These are phyloP conservation scores for Actinostola sp. DNA, from an alignment of 92 coral and sea anemone species.

Conservation along the genomic window DNA sequence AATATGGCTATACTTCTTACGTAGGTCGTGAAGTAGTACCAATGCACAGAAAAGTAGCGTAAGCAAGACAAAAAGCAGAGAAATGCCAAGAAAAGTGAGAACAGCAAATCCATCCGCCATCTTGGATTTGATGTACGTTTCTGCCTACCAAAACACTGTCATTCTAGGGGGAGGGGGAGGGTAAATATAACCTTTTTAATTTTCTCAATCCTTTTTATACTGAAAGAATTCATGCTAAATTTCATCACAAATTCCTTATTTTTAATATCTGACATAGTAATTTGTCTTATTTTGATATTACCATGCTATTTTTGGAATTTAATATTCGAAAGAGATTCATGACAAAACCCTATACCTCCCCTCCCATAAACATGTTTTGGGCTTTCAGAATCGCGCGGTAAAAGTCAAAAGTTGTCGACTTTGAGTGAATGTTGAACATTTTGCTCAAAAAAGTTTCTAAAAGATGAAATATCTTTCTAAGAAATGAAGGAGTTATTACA, in stretches of 20 bases:
- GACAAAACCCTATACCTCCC: slow-evolving; percentile 10
- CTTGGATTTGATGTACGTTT: no score
- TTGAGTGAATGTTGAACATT: background rate
- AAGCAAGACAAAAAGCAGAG: slow-evolving; percentile 10
- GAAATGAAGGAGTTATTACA: no score
- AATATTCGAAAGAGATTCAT: no score
- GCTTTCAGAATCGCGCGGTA: slow-evolving; percentile 19
- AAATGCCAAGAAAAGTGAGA: slow-evolving; percentile 7
- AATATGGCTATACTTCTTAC: slow-evolving; percentile 36
- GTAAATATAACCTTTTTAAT: background rate
- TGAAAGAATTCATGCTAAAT: no score
- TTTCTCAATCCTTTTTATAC: no score
- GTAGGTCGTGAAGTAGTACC: slow-evolving; percentile 30
- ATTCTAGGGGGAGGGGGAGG: slow-evolving; percentile 4
- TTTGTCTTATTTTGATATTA: no score
- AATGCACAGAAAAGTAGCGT: slow-evolving; percentile 34
- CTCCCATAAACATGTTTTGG: slow-evolving; percentile 4
- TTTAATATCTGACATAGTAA: no score
- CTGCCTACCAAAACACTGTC: no score
- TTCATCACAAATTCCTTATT: no score
- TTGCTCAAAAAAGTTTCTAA: background rate
- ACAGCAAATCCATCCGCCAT: slow-evolving; percentile 31
- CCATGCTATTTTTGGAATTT: no score
- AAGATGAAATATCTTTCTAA: no score
- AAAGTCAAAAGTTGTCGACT: slow-evolving; percentile 11